Evolutionary conservation across 92 coral and sea anemone genomes (phyloP), one percentile per base, ranked within the genome.

Genomic region (Ricordea florida): DNA sequence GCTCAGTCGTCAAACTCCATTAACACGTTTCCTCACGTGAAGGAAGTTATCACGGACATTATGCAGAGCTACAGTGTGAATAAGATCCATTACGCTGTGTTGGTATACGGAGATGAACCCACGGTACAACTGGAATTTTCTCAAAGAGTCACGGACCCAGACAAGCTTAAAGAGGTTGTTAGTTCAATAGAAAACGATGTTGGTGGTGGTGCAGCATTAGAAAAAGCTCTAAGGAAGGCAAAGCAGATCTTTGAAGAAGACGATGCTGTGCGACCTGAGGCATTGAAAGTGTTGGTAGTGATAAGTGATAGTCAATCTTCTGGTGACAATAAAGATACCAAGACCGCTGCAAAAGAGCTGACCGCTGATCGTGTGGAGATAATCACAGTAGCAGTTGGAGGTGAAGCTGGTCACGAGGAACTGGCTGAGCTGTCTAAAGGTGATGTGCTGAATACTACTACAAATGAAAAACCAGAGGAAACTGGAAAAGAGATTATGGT

Each of bases 1-100:
- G 92, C 98, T 5, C 75, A 90, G 17, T 56, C 70, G 28, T 51
- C 90, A 13, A 69, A 85, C 52, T 73, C 84, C 7, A 45, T 57
- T 11, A 58, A 74, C 42, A 66, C 73, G 11, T 87, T 89, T 45
- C 57, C 63, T 2, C 86, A 67, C 85, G 69, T 81, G 82, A 87
- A 85, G 67, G 88, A 78, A 11, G 78, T 94, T 29, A 71, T 91
- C 18, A 71, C 77, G 30, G 74, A 82, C 24, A 63, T 76, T 36
- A 66, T 94, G 51, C 87, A 77, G 63, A 87, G 69, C 17, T 82
- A 94, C 33, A 86, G 92, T 23, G 87, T 87, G 3, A 76, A 74
- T 56, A 78, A 60, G 27, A 64, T 87, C 16, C 96, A 82, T 36
- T 94, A 85, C 41, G 98, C 97, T 7, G 74, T 94, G 38, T 68